phyloP scores from a whole-genome alignment of 2,797 vertebrate genomes.

The Chelidonichthys spinosus region DNA sequence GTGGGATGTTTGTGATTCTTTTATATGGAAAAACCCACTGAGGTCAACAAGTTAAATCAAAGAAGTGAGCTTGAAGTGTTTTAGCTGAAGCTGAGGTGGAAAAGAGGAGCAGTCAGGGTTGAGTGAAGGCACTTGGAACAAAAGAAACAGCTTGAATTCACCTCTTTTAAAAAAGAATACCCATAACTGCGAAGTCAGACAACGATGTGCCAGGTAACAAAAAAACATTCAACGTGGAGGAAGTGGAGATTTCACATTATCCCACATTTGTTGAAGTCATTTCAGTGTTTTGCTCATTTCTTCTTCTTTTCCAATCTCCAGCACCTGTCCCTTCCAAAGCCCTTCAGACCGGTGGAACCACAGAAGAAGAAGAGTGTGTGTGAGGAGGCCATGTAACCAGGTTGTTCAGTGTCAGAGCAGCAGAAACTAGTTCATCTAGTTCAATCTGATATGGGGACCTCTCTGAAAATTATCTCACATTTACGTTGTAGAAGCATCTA shows the following conservation, averaged over 20 bases:
- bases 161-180: constrained; percentile 40
- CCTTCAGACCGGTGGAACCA: constrained; percentile 2
- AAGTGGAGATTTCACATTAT: constrained; percentile 49
- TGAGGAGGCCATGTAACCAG: background rate
- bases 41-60: background rate
- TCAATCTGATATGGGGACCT: background rate
- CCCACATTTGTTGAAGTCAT: constrained; percentile 60
- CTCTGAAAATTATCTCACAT: constrained; percentile 6
- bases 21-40: too few relatives aligned
- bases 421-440: background rate
- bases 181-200: constrained; percentile 42
- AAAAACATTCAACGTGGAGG: constrained; percentile 18
- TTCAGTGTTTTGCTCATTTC: constrained; percentile 47
- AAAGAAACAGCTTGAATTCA: constrained; percentile 40
- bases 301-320: constrained; percentile 40
- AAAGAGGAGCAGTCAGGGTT: constrained; percentile 44
- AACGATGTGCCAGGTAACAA: constrained; percentile 4
- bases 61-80: constrained; percentile 19
- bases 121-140: constrained; percentile 38
- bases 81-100: constrained; percentile 46
- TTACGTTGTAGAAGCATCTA: constrained; percentile 3
- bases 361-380: background rate
- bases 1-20: background rate
- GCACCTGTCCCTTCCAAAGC: background rate
- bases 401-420: constrained; percentile 29